phyloP scores from a whole-genome alignment of 2,113 vertebrate genomes.

The Strix uralensis region DNA sequence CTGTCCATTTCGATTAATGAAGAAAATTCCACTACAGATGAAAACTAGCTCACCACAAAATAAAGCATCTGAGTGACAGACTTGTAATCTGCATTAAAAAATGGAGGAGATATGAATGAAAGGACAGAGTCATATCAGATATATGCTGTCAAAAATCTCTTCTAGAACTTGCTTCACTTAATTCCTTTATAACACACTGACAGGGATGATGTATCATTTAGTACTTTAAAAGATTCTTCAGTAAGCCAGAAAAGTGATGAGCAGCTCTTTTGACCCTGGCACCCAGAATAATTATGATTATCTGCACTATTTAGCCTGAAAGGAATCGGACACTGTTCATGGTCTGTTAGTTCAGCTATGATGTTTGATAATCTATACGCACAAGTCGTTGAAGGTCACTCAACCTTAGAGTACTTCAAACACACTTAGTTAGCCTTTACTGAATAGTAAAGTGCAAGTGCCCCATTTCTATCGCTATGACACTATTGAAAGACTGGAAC shows the following conservation, averaged over 20 bases:
- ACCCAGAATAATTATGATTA: constrained; percentile 75
- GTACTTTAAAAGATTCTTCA: constrained; percentile 71
- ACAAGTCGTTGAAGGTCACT: constrained; percentile 69
- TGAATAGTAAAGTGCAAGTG: constrained; percentile 40
- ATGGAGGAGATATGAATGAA: constrained; percentile 41
- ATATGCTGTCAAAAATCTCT: constrained; percentile 68
- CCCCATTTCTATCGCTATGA: constrained; percentile 25
- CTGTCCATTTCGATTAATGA: not conserved
- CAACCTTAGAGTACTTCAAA: constrained; percentile 58
- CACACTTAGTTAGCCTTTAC: constrained; percentile 64
- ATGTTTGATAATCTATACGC: constrained; percentile 73
- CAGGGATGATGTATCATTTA: constrained; percentile 74
- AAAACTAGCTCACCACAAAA: not conserved
- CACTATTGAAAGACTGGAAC: constrained; percentile 10
- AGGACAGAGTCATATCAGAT: constrained; percentile 54
- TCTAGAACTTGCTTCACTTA: constrained; percentile 69
- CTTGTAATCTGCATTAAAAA: constrained; percentile 30
- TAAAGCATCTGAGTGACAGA: constrained; percentile 21
- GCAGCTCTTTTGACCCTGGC: constrained; percentile 67
- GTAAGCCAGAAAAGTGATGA: constrained; percentile 69
- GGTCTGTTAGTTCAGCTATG: constrained; percentile 70
- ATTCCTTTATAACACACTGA: constrained; percentile 70
- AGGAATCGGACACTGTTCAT: constrained; percentile 64
- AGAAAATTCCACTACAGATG: not conserved
- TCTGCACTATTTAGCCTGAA: constrained; percentile 74